Percentiles rank a stretch among this genome's conserved stretches.
phyloP scores from a whole-genome alignment of 2,113 vertebrate species.

The Pelusios castaneus region DNA sequence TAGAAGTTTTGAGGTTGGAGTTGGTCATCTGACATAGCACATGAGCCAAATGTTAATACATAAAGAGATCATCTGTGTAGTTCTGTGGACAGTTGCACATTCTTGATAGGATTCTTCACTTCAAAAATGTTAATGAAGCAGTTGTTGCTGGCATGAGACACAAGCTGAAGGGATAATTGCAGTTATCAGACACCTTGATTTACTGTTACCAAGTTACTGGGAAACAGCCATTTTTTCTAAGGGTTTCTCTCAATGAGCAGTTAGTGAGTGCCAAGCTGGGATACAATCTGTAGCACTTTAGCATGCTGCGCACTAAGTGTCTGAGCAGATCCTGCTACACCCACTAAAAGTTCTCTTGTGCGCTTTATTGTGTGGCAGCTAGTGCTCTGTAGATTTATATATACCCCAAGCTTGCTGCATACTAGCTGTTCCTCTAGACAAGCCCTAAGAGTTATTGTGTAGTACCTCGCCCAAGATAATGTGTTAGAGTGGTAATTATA shows the following conservation, averaged over 20 bases:
- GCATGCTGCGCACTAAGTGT: too few species aligned
- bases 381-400: too few species aligned
- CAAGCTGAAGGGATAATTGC: constrained; percentile 21
- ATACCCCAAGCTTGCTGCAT: too few species aligned
- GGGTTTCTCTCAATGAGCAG: not conserved
- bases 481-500: not conserved
- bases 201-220: constrained; percentile 32
- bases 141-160: constrained; percentile 29
- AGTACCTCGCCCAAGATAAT: not conserved
- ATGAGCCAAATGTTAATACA: constrained; percentile 49
- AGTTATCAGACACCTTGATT: constrained; percentile 2
- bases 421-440: too few species aligned
- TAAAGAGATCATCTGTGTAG: constrained; percentile 39
- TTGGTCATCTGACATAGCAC: not conserved
- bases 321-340: too few species aligned
- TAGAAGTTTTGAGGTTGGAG: too few species aligned
- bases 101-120: constrained; percentile 26
- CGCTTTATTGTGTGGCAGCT: too few species aligned
- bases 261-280: accelerated
- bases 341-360: too few species aligned
- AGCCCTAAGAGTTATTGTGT: too few species aligned
- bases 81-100: not conserved
- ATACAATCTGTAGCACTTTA: too few species aligned
- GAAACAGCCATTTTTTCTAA: constrained; percentile 15
- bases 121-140: constrained; percentile 22